Evolutionary conservation across 30 jellyfish, hydroid and myxozoan species (phyloP).

Genomic region (Turritopsis rubra): DNA sequence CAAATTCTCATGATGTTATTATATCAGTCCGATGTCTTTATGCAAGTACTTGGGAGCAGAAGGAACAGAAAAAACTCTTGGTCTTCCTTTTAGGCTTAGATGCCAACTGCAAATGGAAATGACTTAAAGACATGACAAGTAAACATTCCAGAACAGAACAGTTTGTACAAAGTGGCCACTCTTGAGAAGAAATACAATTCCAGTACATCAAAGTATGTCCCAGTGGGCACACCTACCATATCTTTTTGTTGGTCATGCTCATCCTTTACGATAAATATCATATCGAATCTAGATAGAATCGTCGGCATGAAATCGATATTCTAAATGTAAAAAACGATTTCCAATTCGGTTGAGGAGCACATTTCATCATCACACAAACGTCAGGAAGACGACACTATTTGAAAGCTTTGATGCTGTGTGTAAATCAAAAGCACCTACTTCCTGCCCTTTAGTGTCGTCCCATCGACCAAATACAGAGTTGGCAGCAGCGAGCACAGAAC

Average conservation of each 20-base stretch:
- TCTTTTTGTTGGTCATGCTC: slow-evolving; percentile 95
- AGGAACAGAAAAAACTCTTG: too few species aligned
- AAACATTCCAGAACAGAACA: too few species aligned
- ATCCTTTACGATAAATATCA: slow-evolving; percentile 89
- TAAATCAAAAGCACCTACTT: slow-evolving; percentile 48
- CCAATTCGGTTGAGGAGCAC: neutral
- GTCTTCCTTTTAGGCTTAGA: too few species aligned
- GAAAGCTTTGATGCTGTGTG: neutral
- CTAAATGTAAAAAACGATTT: slow-evolving; percentile 35
- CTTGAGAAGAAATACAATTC: too few species aligned
- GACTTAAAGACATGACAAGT: too few species aligned
- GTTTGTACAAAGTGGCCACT: too few species aligned
- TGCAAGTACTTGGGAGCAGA: too few species aligned
- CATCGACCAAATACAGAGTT: slow-evolving; percentile 98
- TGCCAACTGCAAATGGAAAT: too few species aligned
- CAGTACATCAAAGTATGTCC: too few species aligned
- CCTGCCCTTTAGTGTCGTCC: slow-evolving; percentile 99
- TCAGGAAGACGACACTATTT: neutral
- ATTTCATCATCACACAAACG: neutral
- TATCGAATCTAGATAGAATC: slow-evolving; percentile 93
- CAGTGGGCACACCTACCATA: too few species aligned
- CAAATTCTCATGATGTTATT: too few species aligned
- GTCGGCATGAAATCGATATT: slow-evolving; percentile 99
- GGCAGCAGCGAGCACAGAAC: slow-evolving; percentile 99
- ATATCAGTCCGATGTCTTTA: too few species aligned